Percentiles rank a stretch among this genome's conserved stretches.
These are phyloP conservation scores for Cephus cinctus DNA, from an alignment of 1,140 invertebrate species.

Conservation along the genomic window DNA sequence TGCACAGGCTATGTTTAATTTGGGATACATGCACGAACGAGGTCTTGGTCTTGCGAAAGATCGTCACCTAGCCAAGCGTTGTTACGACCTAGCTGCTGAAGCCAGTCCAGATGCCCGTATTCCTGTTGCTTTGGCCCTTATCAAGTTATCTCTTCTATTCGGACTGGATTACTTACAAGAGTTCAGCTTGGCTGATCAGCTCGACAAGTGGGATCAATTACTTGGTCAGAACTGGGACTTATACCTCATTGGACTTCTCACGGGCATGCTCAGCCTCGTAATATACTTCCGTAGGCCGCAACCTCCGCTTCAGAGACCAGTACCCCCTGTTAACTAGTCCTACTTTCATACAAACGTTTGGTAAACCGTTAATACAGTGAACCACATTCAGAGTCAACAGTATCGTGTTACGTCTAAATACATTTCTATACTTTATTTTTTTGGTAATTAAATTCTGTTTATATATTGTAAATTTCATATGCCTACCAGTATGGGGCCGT, in stretches of 20 bases:
- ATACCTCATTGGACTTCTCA: constrained; percentile 82
- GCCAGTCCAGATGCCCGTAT: constrained; percentile 91
- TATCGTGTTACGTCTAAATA: too few species aligned
- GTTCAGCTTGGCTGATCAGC: constrained; percentile 55
- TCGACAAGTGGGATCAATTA: constrained; percentile 46
- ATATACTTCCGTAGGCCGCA: constrained; percentile 75
- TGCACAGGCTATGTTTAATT: constrained; percentile 98
- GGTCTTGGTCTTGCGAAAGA: constrained; percentile 81
- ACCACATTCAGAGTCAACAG: too few species aligned
- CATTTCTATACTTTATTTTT: too few species aligned
- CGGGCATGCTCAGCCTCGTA: constrained; percentile 78
- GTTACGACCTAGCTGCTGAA: constrained; percentile 96
- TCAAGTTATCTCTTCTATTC: constrained; percentile 83
- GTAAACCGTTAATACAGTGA: too few species aligned
- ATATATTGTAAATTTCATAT: too few species aligned
- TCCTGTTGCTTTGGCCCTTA: constrained; percentile 88
- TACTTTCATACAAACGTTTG: neutral
- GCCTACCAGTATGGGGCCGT: too few species aligned
- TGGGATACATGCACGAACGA: constrained; percentile 99
- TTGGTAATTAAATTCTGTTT: too few species aligned
- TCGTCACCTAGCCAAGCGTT: constrained; percentile 82
- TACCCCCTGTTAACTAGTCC: constrained; percentile 37
- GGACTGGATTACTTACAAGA: constrained; percentile 71
- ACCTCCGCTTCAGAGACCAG: constrained; percentile 35
- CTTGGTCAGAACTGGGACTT: constrained; percentile 92